Evolutionary conservation across 2,888 invertebrate species (phyloP).

Genomic region (Lymantria dispar): DNA sequence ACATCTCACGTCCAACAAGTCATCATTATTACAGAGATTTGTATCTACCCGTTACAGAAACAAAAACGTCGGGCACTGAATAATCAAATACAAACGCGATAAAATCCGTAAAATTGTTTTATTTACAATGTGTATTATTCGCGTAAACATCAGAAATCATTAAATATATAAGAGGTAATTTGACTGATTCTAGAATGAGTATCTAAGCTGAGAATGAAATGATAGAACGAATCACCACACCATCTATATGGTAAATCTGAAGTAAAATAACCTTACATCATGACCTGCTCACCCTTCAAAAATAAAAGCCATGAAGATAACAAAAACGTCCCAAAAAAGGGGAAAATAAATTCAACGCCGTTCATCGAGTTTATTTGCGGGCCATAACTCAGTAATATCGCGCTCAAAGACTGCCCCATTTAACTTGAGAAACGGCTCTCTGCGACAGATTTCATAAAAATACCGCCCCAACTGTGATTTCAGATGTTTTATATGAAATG

Average conservation of each 20-base stretch:
- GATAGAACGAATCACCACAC: too few relatives aligned
- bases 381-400: conserved; percentile 66
- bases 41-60: too few relatives aligned
- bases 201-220: too few relatives aligned
- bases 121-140: too few relatives aligned
- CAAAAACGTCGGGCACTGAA: too few relatives aligned
- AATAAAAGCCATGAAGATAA: conserved; percentile 10
- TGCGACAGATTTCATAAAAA: conserved; percentile 56
- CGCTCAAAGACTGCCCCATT: conserved; percentile 56
- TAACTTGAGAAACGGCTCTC: conserved; percentile 59
- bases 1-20: too few relatives aligned
- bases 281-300: conserved; percentile 6
- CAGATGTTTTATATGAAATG: conserved; percentile 37
- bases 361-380: conserved; percentile 48
- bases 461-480: conserved; percentile 33
- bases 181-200: too few relatives aligned
- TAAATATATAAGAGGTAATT: too few relatives aligned
- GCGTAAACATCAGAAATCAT: too few relatives aligned
- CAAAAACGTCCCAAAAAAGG: conserved; percentile 10
- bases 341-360: conserved; percentile 19
- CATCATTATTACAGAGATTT: too few relatives aligned
- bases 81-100: too few relatives aligned
- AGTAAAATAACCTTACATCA: background rate
- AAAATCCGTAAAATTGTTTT: too few relatives aligned
- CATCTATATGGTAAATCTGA: background rate